phyloP scores from a whole-genome alignment of 2,797 vertebrate species.

The Sitta carolinensis region DNA sequence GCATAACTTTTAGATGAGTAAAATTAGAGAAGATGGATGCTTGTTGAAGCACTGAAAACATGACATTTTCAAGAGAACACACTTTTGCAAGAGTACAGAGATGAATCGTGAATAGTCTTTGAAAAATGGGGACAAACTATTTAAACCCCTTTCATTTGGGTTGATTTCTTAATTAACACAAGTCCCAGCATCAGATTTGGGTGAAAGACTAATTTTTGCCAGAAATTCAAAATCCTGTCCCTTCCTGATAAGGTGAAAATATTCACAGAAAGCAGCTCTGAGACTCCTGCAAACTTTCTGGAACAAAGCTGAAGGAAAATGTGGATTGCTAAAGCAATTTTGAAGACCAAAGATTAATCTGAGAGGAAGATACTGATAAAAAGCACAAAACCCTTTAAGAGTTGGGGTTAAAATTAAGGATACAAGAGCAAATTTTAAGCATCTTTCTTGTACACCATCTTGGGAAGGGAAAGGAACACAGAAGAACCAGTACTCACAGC shows the following conservation, averaged over 20 bases:
- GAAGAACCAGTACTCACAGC: background rate
- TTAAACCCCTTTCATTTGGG: background rate
- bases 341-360: background rate
- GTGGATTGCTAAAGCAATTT: background rate
- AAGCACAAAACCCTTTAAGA: accelerated
- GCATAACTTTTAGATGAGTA: background rate
- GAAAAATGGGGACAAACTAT: background rate
- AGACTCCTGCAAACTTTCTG: background rate
- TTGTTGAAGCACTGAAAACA: background rate
- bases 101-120: background rate
- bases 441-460: background rate
- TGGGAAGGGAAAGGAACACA: background rate
- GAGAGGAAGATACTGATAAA: background rate
- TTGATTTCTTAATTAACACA: background rate
- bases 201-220: background rate
- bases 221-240: background rate
- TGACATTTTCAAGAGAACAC: background rate
- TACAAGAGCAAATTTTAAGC: background rate
- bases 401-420: background rate
- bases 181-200: background rate
- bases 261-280: background rate
- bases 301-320: background rate
- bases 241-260: background rate
- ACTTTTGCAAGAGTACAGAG: background rate
- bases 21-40: background rate